Evolutionary conservation across 2,888 invertebrate genomes (phyloP).

Genomic region (Amorpha juglandis): DNA sequence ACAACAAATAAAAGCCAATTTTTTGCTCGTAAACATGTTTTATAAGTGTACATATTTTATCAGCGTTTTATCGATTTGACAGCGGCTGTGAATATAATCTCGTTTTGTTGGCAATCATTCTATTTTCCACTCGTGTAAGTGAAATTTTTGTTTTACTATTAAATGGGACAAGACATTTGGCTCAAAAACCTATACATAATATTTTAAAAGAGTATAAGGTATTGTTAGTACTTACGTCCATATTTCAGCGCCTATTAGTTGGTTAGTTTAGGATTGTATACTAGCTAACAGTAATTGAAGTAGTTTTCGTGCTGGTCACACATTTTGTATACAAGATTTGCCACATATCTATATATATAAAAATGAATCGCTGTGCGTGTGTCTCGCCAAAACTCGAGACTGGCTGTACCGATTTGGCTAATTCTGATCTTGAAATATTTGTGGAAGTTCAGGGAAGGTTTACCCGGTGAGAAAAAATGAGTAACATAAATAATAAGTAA

Average conservation of each 20-base stretch:
- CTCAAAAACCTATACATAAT: background rate
- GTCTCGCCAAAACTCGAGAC: too few species aligned
- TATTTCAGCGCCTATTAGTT: background rate
- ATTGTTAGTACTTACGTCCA: background rate
- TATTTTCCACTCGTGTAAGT: background rate
- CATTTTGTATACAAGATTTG: too few species aligned
- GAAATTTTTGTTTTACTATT: too few species aligned
- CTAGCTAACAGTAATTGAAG: background rate
- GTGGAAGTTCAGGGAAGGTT: too few species aligned
- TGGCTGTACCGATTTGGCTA: too few species aligned
- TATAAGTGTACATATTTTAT: background rate
- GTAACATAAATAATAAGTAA: too few species aligned
- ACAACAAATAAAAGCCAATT: too few species aligned
- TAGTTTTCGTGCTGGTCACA: background rate
- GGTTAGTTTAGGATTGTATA: background rate
- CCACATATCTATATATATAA: too few species aligned
- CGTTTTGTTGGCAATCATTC: background rate
- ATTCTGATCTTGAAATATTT: too few species aligned
- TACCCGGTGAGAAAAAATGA: too few species aligned
- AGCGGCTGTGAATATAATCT: constrained; percentile 8
- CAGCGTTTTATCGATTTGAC: constrained; percentile 4
- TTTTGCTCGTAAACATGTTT: background rate
- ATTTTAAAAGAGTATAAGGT: background rate
- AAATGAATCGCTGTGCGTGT: too few species aligned
- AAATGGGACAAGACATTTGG: background rate